These are phyloP conservation scores for Sylvia atricapilla DNA, from an alignment of 2,113 vertebrate species.

Conservation along the genomic window DNA sequence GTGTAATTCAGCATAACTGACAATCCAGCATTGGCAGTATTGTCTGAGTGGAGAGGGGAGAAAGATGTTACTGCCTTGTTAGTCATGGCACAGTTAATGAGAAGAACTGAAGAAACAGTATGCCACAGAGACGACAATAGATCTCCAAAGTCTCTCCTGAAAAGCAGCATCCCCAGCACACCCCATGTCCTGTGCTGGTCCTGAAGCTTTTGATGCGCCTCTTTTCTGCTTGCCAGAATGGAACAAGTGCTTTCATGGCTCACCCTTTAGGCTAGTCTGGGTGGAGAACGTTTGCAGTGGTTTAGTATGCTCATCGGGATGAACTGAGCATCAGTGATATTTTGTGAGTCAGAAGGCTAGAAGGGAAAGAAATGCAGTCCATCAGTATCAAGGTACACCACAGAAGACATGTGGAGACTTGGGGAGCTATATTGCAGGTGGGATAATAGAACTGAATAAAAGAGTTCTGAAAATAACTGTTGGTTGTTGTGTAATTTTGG, in stretches of 20 bases:
- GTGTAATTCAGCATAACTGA: neutral
- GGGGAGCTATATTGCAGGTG: neutral
- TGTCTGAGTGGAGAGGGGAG: neutral
- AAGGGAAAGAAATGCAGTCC: neutral
- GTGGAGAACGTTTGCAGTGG: neutral
- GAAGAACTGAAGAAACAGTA: neutral
- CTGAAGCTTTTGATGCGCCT: neutral
- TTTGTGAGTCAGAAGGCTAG: neutral
- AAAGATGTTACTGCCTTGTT: neutral
- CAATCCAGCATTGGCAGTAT: neutral
- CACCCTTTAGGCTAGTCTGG: neutral
- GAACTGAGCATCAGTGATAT: neutral
- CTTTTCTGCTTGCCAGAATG: neutral
- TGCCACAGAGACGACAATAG: neutral
- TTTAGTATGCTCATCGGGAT: neutral
- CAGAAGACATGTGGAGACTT: neutral
- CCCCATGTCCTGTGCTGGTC: neutral
- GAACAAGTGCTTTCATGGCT: neutral
- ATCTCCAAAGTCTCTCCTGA: neutral
- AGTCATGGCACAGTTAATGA: neutral
- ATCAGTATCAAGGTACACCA: neutral
- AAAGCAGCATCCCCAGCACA: neutral
- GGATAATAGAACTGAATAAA: neutral
- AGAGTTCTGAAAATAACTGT: neutral
- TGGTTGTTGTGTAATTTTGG: neutral